These are phyloP conservation scores for Lasaia peninsularis DNA, from an alignment of 1,140 invertebrate species.

Conservation along the genomic window DNA sequence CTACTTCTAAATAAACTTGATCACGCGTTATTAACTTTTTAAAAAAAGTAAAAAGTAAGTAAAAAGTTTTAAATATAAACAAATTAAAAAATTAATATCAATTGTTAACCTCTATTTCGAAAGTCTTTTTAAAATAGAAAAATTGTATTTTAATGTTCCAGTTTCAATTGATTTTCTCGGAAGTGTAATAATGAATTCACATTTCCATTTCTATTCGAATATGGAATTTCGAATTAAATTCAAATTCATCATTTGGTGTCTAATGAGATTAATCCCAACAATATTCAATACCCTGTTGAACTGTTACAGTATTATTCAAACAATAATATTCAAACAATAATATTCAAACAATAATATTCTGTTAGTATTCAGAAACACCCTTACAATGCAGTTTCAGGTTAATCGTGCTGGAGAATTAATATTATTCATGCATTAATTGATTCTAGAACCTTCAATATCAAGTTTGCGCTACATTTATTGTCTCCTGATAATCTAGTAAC, in stretches of 20 bases:
- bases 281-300: not conserved
- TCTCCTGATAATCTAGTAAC: too few relatives aligned
- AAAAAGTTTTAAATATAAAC: too few relatives aligned
- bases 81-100: too few relatives aligned
- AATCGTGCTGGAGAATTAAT: not conserved
- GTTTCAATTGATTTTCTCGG: not conserved
- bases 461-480: not conserved
- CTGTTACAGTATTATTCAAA: slow-evolving; percentile 1
- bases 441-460: not conserved
- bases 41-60: too few relatives aligned
- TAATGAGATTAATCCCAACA: slow-evolving; percentile 4
- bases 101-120: too few relatives aligned
- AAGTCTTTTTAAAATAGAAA: too few relatives aligned
- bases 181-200: not conserved
- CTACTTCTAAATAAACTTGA: too few relatives aligned
- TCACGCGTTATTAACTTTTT: too few relatives aligned
- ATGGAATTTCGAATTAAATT: not conserved
- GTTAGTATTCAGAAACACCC: not conserved
- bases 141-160: not conserved
- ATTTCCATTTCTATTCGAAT: not conserved
- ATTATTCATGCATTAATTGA: not conserved
- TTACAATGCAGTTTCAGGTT: slow-evolving; percentile 1
- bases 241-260: not conserved
- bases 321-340: not conserved
- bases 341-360: not conserved